Evolutionary conservation across 2,888 invertebrate species (phyloP).

Genomic region (Digitonthophagus gazella): DNA sequence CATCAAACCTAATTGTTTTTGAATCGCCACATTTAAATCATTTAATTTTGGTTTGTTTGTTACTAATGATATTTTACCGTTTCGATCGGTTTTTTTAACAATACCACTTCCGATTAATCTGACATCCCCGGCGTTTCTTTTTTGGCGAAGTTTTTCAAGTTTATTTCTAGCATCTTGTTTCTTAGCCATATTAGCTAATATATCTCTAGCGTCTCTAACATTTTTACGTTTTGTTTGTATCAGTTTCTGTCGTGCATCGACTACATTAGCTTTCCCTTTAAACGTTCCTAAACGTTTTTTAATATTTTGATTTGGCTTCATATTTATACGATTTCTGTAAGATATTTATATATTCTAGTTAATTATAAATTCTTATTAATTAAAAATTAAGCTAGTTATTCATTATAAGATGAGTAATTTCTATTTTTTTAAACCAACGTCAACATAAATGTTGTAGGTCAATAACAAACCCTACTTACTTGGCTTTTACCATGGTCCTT

Average conservation of each 20-base stretch:
- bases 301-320: background rate
- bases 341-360: too few species aligned
- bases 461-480: background rate
- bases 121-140: conserved; percentile 49
- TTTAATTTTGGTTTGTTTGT: conserved; percentile 50
- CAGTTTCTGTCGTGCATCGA: conserved; percentile 76
- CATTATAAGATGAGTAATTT: too few species aligned
- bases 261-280: conserved; percentile 32
- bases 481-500: conserved; percentile 1
- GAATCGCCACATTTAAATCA: conserved; percentile 47
- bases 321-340: background rate
- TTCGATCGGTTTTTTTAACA: conserved; percentile 53
- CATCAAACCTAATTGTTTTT: conserved; percentile 47
- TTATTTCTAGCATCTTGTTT: conserved; percentile 72
- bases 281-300: conserved; percentile 25
- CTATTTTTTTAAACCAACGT: too few species aligned
- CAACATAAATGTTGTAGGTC: too few species aligned
- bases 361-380: too few species aligned
- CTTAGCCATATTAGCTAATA: conserved; percentile 72
- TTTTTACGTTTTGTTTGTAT: conserved; percentile 74
- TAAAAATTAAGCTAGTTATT: too few species aligned
- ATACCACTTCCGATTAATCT: conserved; percentile 52
- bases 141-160: conserved; percentile 63
- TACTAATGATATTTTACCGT: conserved; percentile 56
- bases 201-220: conserved; percentile 75